Percentiles rank a stretch among this genome's conserved stretches.
These are phyloP conservation scores for Caranx ignobilis DNA, from an alignment of 2,113 vertebrate genomes.

Conservation along the genomic window DNA sequence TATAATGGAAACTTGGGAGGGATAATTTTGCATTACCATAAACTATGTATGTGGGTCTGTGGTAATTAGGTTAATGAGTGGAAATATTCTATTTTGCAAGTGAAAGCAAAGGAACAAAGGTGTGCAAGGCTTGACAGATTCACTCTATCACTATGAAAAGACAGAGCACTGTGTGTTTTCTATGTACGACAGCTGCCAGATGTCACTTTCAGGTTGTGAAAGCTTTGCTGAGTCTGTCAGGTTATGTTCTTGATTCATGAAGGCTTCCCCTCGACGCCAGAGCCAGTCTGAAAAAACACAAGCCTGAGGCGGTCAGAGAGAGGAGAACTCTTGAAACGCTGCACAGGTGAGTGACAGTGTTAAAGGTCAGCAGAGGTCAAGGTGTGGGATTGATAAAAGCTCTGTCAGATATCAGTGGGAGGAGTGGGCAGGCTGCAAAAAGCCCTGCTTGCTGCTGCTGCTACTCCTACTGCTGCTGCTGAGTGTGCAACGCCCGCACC, in stretches of 20 bases:
- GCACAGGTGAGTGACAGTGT: slow-evolving; percentile 9
- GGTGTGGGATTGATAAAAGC: slow-evolving; percentile 18
- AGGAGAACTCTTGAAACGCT: not conserved
- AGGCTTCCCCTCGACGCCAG: not conserved
- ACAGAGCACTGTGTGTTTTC: not conserved
- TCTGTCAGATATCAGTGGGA: slow-evolving; percentile 5
- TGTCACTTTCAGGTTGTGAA: not conserved
- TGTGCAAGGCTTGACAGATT: not conserved
- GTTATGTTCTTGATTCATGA: not conserved
- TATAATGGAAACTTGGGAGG: slow-evolving; percentile 1
- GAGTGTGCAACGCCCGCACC: not conserved
- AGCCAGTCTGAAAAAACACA: slow-evolving; percentile 9
- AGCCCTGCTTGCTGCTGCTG: not conserved
- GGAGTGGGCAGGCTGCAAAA: slow-evolving; percentile 7
- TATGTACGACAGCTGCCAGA: not conserved
- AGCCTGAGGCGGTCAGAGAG: not conserved
- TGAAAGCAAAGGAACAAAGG: slow-evolving; percentile 8
- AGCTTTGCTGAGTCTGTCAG: slow-evolving; percentile 17
- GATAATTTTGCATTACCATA: not conserved
- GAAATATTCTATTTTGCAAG: not conserved
- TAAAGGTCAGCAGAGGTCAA: slow-evolving; percentile 33
- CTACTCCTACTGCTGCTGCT: not conserved
- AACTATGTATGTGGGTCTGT: slow-evolving; percentile 12
- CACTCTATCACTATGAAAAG: not conserved
- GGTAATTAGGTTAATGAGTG: slow-evolving; percentile 35